Evolutionary conservation across 2,797 vertebrate species (phyloP), one percentile per base, ranked within the genome.

Genomic region (Liparis tanakae): DNA sequence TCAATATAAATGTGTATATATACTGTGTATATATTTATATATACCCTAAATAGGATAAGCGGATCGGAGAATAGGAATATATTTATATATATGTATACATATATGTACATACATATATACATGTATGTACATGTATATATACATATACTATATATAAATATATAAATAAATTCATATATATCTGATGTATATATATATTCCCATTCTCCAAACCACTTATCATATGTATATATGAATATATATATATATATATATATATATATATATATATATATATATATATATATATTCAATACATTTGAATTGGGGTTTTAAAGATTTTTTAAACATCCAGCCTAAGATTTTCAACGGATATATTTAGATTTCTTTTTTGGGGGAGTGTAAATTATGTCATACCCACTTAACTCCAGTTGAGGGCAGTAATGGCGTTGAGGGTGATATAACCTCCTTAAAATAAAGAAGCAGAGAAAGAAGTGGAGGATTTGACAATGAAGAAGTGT

Each of bases 321-420:
- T 37, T 55, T 58, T 9, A 30, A 30, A 15, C 14, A 50, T 25
- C 4, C 25, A 57, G 6, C 18, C 20, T 22, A 7, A 1, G 25
- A 36, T 41, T 72, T 54, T 10, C 37, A 8, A 22, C 12, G 0
- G 12, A 25, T 10, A 3, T 3, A 22, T 57, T 12, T 22, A 55
- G 14, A 22, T 50, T 62, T 57, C 7, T 41, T 46, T 14, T 44
- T 46, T 46, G 25, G 25, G 25, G 13, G 14, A 39, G 33, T 46
- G 13, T 13, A 54, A 37, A 34, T 74, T 41, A 10, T 76, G 81
- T 58, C 7, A 15, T 85, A 55, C 43, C 33, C 1, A 15, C 9
- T 54, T 6, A 37, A 65, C 22, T 74, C 89, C 90, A 82, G 80
- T 13, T 70, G 86, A 67, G 81, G 88, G 86, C 90, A 85, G 90